Evolutionary conservation across 2,113 vertebrate genomes (phyloP), one percentile per base, ranked within the genome.

Genomic region (Centrocercus urophasianus): DNA sequence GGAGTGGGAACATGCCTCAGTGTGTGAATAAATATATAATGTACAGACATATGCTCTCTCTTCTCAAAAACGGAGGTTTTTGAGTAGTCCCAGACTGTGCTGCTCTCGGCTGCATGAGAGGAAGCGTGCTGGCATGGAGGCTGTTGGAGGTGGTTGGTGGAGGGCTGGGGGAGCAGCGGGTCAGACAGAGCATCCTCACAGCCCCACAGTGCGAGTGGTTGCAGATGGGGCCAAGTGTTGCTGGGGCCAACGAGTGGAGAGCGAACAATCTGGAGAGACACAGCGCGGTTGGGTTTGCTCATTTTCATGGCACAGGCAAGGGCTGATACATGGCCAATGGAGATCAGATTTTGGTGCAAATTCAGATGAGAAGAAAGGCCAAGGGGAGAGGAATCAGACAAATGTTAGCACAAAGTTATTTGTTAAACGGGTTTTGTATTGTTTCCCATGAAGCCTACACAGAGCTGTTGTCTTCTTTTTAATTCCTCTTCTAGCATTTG

Each of bases 1-100:
- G 88, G 91, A 95, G 90, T 94, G 83, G 80, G 95, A 95, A 94
- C 86, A 86, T 96, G 88, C 89, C 83, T 96, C 92, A 76, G 87
- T 64, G 94, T 94, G 93, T 95, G 94, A 95, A 96, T 97, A 94
- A 94, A 94, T 94, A 95, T 93, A 36, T 91, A 93, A 94, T 89
- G 82, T 94, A 91, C 84, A 96, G 92, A 94, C 93, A 91, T 96
- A 96, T 95, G 88, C 75, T 94, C 90, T 69, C 32, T 52, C 85
- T 93, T 83, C 85, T 92, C 86, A 72, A 75, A 43, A 91, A 54
- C 10, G 1, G 45, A 61, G 61, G 6, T 66, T 76, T 87, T 45
- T 11, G 10, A 94, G 75, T 3, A 69, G 77, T 84, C 74, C 84
- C 75, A 67, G 90, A 91, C 67, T 88, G 56, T 24, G 70, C 82